A percentile compares a stretch with the other conserved stretches of the same genome.
Evolutionary conservation across 2,113 vertebrate genomes (phyloP).

Genomic region (Podarcis cretensis): DNA sequence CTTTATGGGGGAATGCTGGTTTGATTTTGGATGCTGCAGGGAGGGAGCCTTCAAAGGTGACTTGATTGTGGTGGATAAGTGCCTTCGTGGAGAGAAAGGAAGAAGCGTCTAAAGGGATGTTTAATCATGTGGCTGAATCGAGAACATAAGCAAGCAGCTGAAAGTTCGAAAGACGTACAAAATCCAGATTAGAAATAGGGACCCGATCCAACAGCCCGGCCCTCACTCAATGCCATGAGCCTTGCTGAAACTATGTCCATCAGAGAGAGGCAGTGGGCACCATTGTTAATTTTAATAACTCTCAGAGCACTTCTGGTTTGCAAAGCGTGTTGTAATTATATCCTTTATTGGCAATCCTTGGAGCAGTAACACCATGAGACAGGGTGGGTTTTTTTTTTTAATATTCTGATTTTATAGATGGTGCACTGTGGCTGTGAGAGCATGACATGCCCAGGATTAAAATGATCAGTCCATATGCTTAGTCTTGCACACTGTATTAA

Average conservation of each 20-base stretch:
- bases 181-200: neutral
- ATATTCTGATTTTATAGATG: neutral
- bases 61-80: conserved; percentile 10
- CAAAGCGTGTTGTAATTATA: neutral
- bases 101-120: neutral
- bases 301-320: neutral
- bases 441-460: neutral
- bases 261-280: neutral
- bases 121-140: neutral
- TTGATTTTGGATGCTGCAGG: conserved; percentile 24
- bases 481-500: too few species aligned
- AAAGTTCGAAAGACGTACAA: neutral
- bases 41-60: conserved; percentile 16
- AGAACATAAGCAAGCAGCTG: neutral
- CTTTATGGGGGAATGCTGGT: conserved; percentile 12
- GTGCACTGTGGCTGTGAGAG: neutral
- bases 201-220: neutral
- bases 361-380: neutral
- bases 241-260: neutral
- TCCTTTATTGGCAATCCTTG: neutral
- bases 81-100: neutral
- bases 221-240: neutral
- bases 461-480: neutral
- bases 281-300: neutral
- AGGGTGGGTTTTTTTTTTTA: neutral